Base-by-base conservation (phyloP, 2,888 invertebrate genomes). In the Drosophila mimica region DNA sequence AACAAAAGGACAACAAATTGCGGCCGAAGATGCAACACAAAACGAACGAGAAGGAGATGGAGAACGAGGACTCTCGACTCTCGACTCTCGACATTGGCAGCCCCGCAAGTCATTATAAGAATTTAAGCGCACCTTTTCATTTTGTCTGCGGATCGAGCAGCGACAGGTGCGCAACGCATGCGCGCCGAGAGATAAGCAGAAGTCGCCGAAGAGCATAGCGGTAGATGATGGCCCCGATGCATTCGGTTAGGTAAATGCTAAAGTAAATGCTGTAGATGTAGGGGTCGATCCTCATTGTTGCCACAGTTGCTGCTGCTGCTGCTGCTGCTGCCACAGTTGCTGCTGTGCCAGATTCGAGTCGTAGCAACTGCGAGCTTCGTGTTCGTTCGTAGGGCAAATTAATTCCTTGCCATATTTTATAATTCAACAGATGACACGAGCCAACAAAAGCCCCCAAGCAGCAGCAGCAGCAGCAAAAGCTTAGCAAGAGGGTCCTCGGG, bases 401-500 rank as follows among this genome's bases (percentile, higher is more conserved):
- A 89, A 89, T 90, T 89, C 88, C 87, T 88, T 89, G 89, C 89
- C 87, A 89, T 89, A 89, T 83, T 89, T 89, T 89, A 89, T 89
- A 90, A 89, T 82, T 87, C 89, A 90, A 90, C 89, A 90, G 89
- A 90, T 90, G 89, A 90, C 89, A 90, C 89, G 89, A 90, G 89
- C 89, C 89, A 90, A 83, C 58, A 54, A 59, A 58, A 66, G 70
- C 62, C 61, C 59, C 69, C 62, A 56, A 56, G 56, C 38, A 30
- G 54, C 28, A 17, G 25, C 20, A 51, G 59, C 61, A 40, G 46
- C 43, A 54, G 60, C 72, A 60, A 69, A 62, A 78, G 83, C 69
- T 79, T 73, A 70, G 66, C 74, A 72, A 54, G 54, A 74, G 83
- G 87, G 74, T 81, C 57, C 76, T 65, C 52, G 25, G 33, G 58